A percentile compares a stretch with the other conserved stretches of the same genome.
phyloP scores from a whole-genome alignment of 1,140 invertebrate genomes.

The Ceratitis capitata region DNA sequence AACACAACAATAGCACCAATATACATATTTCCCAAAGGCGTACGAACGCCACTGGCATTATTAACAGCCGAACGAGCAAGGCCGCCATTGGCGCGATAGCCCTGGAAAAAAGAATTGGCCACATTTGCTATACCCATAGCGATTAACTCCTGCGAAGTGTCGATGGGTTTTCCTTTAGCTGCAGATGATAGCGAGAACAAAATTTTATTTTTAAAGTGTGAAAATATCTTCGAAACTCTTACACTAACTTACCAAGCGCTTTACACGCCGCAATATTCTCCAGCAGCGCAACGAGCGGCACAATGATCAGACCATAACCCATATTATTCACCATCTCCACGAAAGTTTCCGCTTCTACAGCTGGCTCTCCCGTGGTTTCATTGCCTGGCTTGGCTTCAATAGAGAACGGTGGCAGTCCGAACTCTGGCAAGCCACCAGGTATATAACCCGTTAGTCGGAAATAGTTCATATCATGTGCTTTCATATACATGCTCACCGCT shows the following conservation, averaged over 20 bases:
- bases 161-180: constrained; percentile 79
- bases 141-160: constrained; percentile 86
- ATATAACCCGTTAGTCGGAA: constrained; percentile 68
- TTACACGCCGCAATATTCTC: constrained; percentile 89
- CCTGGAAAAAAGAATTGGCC: constrained; percentile 86
- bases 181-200: not conserved
- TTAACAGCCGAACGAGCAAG: constrained; percentile 87
- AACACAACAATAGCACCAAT: constrained; percentile 78
- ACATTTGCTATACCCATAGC: constrained; percentile 86
- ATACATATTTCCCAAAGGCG: constrained; percentile 82
- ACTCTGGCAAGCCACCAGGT: constrained; percentile 74
- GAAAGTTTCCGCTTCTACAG: constrained; percentile 65
- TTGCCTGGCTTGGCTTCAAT: constrained; percentile 60
- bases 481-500: constrained; percentile 69
- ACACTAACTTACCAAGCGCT: constrained; percentile 67
- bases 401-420: constrained; percentile 75
- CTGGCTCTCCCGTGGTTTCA: constrained; percentile 65
- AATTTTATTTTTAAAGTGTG: not conserved
- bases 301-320: constrained; percentile 79
- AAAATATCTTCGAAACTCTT: not conserved
- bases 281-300: constrained; percentile 82
- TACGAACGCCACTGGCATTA: constrained; percentile 88
- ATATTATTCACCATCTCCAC: constrained; percentile 77
- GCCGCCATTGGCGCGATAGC: constrained; percentile 87
- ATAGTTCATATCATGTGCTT: constrained; percentile 49